Conservation (phyloP, 2,888 invertebrate genomes). For the Sycophila texana region DNA sequence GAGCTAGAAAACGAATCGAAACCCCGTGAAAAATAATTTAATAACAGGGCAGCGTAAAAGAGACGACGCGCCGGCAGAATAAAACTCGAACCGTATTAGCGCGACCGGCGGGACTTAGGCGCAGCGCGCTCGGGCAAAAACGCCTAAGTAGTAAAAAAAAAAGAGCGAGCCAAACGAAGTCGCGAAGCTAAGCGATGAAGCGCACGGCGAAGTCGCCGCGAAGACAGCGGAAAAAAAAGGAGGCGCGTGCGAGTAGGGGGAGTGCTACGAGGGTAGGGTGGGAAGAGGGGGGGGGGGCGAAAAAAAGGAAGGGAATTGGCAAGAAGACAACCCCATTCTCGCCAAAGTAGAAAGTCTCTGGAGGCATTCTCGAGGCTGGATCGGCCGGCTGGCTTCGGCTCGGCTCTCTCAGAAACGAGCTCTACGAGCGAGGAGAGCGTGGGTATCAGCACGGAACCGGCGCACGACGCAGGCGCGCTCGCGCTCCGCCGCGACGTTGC, state of each 20-base stretch:
- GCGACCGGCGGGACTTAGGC: no score
- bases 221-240: slow-evolving; percentile 5
- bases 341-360: slow-evolving; percentile 72
- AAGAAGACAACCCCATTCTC: slow-evolving; percentile 71
- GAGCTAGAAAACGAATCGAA: no score
- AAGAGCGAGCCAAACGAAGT: background rate
- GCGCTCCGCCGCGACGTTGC: slow-evolving; percentile 68
- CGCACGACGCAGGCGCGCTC: slow-evolving; percentile 30
- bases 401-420: slow-evolving; percentile 60
- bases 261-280: slow-evolving; percentile 39
- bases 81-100: no score
- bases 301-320: slow-evolving; percentile 42
- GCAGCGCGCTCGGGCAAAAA: no score
- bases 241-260: background rate
- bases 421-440: slow-evolving; percentile 71
- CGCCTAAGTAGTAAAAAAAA: slow-evolving; percentile 1
- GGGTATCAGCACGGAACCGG: slow-evolving; percentile 77
- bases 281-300: slow-evolving; percentile 18
- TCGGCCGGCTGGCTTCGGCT: slow-evolving; percentile 12
- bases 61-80: background rate
- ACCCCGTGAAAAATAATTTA: no score
- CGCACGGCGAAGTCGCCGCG: background rate
- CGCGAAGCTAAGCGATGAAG: no score
- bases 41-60: background rate
- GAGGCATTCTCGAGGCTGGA: slow-evolving; percentile 65